Percentiles rank a stretch among this genome's conserved stretches.
phyloP scores from a whole-genome alignment of 2,113 vertebrate genomes.

The Calidris pugnax region DNA sequence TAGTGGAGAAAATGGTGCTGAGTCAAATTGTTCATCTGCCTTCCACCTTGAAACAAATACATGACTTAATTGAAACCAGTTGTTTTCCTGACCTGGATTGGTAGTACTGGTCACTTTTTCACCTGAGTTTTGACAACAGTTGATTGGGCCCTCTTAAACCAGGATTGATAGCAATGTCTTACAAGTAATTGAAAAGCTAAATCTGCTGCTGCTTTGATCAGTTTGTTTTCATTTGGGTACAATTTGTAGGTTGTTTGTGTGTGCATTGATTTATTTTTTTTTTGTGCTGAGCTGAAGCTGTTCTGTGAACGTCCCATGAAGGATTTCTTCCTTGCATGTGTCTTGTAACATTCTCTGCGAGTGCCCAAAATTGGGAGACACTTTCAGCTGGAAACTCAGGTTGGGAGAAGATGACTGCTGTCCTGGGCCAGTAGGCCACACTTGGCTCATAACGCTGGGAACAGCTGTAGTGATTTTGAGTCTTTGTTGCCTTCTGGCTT shows the following conservation, averaged over 20 bases:
- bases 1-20: background rate
- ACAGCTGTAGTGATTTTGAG: too few species aligned
- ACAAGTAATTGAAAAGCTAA: background rate
- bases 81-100: background rate
- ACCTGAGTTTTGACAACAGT: too few species aligned
- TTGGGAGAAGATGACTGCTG: background rate
- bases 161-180: background rate
- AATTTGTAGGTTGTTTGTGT: background rate
- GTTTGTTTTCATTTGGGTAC: background rate
- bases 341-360: background rate
- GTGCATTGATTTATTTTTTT: too few species aligned
- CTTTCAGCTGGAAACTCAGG: rapidly evolving
- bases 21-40: background rate
- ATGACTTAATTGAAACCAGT: rapidly evolving
- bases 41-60: background rate
- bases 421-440: background rate
- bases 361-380: rapidly evolving
- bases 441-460: rapidly evolving
- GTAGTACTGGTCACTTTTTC: background rate
- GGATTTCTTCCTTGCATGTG: background rate
- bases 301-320: rapidly evolving
- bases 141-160: too few species aligned
- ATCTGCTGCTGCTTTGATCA: background rate
- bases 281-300: rapidly evolving
- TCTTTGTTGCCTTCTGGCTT: background rate